Conservation (phyloP, 2,113 vertebrate species). For the Cyanoramphus novaezelandiae region DNA sequence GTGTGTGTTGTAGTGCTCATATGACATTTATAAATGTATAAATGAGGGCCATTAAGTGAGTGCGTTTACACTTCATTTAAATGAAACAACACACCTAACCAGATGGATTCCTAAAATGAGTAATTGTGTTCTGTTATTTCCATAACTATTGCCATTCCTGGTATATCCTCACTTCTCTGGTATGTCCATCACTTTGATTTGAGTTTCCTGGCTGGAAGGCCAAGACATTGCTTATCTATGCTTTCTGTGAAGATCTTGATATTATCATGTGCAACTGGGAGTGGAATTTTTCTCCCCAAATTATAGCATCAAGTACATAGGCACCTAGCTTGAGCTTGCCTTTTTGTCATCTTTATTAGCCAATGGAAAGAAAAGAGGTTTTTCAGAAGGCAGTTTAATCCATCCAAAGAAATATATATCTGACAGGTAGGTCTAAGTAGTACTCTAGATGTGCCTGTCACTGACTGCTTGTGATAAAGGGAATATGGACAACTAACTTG, state of each 20-base stretch:
- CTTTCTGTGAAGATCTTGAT: not conserved
- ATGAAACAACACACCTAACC: slow-evolving; percentile 62
- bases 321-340: not conserved
- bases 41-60: slow-evolving; percentile 57
- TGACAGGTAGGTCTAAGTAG: not conserved
- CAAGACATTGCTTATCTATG: not conserved
- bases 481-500: not conserved
- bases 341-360: not conserved
- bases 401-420: not conserved
- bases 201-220: not conserved
- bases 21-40: slow-evolving; percentile 58
- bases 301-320: not conserved
- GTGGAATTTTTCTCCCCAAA: not conserved
- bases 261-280: not conserved
- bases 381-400: not conserved
- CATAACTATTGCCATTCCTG: slow-evolving; percentile 11
- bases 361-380: not conserved
- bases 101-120: slow-evolving; percentile 50
- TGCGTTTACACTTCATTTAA: slow-evolving; percentile 67
- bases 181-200: slow-evolving; percentile 32
- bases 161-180: not conserved
- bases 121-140: slow-evolving; percentile 51
- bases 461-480: not conserved
- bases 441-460: not conserved
- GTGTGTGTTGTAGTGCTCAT: slow-evolving; percentile 58